phyloP scores from a whole-genome alignment of 1,140 invertebrate species.

The Formica selysi region DNA sequence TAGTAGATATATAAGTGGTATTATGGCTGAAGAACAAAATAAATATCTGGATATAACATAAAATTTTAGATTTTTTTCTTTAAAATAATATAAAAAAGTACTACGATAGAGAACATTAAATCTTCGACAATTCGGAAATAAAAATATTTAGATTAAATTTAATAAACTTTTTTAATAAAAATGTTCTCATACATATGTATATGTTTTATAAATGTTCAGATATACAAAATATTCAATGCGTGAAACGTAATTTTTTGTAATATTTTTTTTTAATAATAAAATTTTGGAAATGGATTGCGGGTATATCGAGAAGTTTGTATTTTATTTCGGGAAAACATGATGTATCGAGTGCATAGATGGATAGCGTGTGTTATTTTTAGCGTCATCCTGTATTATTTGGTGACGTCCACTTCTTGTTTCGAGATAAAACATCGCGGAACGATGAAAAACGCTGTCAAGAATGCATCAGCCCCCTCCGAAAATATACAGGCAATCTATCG shows the following conservation, averaged over 20 bases:
- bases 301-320: conserved; percentile 39
- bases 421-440: conserved; percentile 29
- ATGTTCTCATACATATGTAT: not conserved
- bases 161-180: conserved; percentile 3
- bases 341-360: conserved; percentile 31
- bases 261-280: conserved; percentile 26
- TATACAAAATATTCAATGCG: not conserved
- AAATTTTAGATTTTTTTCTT: not conserved
- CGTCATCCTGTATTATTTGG: conserved; percentile 36
- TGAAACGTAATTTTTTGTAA: conserved; percentile 1
- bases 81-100: not conserved
- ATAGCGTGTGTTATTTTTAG: conserved; percentile 51
- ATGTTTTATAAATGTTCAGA: not conserved
- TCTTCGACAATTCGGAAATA: not conserved
- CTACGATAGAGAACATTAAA: not conserved
- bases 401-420: conserved; percentile 37
- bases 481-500: conserved; percentile 43
- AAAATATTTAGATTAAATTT: not conserved
- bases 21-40: not conserved
- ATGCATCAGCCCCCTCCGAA: conserved; percentile 29
- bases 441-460: conserved; percentile 57
- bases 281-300: conserved; percentile 43
- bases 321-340: conserved; percentile 42
- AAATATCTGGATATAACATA: not conserved
- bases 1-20: not conserved